Percentiles rank a stretch among this genome's conserved stretches.
Conservation (phyloP, 2,113 vertebrate species). For the Chionomys nivalis region DNA sequence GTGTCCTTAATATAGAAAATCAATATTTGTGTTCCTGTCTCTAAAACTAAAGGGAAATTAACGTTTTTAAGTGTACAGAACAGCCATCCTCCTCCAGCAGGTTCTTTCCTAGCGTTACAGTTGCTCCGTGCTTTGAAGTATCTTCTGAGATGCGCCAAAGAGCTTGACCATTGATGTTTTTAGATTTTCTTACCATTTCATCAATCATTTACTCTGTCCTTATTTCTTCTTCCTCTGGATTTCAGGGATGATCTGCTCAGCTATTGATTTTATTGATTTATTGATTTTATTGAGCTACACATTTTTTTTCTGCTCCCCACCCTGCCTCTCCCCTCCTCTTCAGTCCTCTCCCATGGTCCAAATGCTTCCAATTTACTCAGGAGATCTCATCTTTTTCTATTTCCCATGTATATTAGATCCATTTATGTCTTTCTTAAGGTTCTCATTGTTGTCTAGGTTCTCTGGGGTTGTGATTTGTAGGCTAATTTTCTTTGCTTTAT, state of each 20-base stretch:
- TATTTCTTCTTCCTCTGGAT: neutral
- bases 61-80: neutral
- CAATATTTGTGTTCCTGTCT: neutral
- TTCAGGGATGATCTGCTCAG: neutral
- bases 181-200: neutral
- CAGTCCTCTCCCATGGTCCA: too few species aligned
- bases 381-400: too few species aligned
- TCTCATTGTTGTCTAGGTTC: too few species aligned
- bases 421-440: too few species aligned
- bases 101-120: neutral
- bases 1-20: neutral
- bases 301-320: too few species aligned
- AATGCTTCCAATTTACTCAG: too few species aligned
- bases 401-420: too few species aligned
- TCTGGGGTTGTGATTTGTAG: too few species aligned
- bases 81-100: neutral
- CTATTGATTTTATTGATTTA: neutral
- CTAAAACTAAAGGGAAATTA: neutral
- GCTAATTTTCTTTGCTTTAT: too few species aligned
- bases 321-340: too few species aligned
- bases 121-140: neutral
- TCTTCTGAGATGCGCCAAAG: neutral
- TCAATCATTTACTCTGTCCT: neutral
- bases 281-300: too few species aligned
- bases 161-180: neutral